Evolutionary conservation across 2,113 vertebrate species (phyloP).

Genomic region (Cisticola juncidis): DNA sequence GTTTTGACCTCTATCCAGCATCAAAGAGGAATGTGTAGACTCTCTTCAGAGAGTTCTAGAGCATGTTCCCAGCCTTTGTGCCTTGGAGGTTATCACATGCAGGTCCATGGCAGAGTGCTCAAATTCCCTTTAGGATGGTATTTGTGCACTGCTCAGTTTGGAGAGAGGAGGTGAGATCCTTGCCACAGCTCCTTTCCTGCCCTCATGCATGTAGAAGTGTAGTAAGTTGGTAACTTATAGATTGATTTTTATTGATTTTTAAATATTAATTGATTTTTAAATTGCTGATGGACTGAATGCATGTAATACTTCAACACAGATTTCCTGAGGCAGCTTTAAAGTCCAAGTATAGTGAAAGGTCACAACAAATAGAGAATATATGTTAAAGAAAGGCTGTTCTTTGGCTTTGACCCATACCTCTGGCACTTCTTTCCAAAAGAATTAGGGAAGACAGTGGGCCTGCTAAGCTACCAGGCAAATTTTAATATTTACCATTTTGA

Average conservation of each 20-base stretch:
- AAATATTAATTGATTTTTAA: not conserved
- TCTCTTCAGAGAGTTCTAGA: not conserved
- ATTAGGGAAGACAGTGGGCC: not conserved
- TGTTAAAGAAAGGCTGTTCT: not conserved
- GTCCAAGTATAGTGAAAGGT: not conserved
- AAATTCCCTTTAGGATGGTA: not conserved
- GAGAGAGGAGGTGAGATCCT: not conserved
- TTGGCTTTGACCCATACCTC: not conserved
- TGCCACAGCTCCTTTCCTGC: not conserved
- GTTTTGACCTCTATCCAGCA: not conserved
- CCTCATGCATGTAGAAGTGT: not conserved
- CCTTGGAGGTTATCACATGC: not conserved
- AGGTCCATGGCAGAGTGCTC: not conserved
- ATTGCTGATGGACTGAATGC: not conserved
- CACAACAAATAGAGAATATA: not conserved
- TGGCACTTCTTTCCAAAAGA: not conserved
- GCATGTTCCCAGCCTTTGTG: not conserved
- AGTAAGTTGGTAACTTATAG: not conserved
- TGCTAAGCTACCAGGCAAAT: not conserved
- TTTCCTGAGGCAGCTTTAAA: not conserved
- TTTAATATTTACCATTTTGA: not conserved
- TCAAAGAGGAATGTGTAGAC: not conserved
- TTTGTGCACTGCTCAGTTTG: not conserved
- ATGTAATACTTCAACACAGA: not conserved
- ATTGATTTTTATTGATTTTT: not conserved